Base-by-base conservation (phyloP, 2,797 vertebrate species). In the Mormyrops boulengeri region DNA sequence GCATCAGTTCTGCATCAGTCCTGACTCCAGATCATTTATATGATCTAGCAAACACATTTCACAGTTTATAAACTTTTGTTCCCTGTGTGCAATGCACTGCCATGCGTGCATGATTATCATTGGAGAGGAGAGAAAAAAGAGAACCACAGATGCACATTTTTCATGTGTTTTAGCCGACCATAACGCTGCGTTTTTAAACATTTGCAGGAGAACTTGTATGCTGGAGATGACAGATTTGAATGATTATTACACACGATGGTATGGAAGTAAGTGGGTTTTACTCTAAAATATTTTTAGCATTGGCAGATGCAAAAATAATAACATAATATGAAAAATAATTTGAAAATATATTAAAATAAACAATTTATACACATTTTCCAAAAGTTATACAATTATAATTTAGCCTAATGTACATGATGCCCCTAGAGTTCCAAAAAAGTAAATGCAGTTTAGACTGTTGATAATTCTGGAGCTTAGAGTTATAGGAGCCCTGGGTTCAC, bases 21-120 rank as follows among this genome's bases (percentile, higher is more conserved):
- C 66, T 34, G 66, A 73, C 66, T 73, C 66, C 66, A 38, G 66
- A 73, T 73, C 66, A 73, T 73, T 73, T 73, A 73, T 73, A 73
- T 73, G 34, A 41, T 77, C 69, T 77, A 47, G 17, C 41, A 82
- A 82, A 82, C 77, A 82, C 77, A 82, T 82, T 82, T 47, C 77
- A 82, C 77, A n/a, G 41, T 82, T 82, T 82, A 47, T 44, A 82
- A 44, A 82, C 41, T 82, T 82, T 82, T 9, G 41, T 82, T 44
- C 41, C 77, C 41, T 22, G 41, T 82, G 7, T 82, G 77, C 77
- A 44, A 47, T n/a, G 41, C 77, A 44, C 19, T 47, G 41, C 77
- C 77, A 82, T 82, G 41, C 41, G 19, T 82, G 41, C 41, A 44
- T 82, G 77, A 82, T 47, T 82, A 47, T 82, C 38, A 82, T 11